Percentiles rank a stretch among this genome's conserved stretches.
These are phyloP conservation scores for Julus scandinavius DNA, from an alignment of 2,888 invertebrate genomes.

Conservation along the genomic window DNA sequence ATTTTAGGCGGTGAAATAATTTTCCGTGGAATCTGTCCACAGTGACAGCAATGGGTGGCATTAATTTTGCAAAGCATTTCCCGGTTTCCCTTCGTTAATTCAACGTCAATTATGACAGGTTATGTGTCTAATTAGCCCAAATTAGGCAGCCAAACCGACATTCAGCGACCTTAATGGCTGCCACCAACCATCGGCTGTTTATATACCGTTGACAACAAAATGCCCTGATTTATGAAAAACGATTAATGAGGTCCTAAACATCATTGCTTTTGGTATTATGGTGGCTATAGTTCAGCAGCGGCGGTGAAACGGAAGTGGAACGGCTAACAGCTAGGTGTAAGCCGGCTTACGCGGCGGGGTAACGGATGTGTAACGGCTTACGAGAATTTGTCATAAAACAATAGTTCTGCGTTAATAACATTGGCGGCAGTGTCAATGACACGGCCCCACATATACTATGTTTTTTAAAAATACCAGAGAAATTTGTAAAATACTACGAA, in stretches of 20 bases:
- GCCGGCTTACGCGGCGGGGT: too few species aligned
- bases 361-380: too few species aligned
- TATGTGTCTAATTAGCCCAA: background rate
- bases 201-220: background rate
- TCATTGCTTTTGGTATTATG: too few species aligned
- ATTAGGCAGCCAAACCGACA: background rate
- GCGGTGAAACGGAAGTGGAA: too few species aligned
- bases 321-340: too few species aligned
- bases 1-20: background rate
- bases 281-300: too few species aligned
- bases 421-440: too few species aligned
- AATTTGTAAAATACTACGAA: too few species aligned
- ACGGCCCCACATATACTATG: too few species aligned
- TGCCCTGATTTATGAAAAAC: background rate
- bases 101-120: constrained; percentile 5
- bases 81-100: background rate
- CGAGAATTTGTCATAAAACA: too few species aligned
- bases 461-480: too few species aligned
- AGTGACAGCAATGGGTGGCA: background rate
- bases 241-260: background rate
- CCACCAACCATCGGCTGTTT: background rate
- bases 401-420: too few species aligned
- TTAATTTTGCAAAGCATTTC: background rate
- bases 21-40: background rate
- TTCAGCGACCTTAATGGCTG: background rate